Conservation (phyloP, 1,140 invertebrate species). For the Meteorus sp. region DNA sequence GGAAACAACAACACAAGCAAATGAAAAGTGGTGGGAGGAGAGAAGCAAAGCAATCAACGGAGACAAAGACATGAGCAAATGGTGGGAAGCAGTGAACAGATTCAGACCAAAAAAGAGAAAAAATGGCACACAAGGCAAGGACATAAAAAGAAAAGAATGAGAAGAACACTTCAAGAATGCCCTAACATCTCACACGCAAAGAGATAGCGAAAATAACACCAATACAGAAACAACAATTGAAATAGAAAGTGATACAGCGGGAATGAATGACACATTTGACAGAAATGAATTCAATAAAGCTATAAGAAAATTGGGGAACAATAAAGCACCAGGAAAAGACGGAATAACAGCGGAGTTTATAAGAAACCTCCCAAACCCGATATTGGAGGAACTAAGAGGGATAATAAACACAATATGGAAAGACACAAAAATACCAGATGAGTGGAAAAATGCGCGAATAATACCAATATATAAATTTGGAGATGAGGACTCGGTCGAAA, state of each 20-base stretch:
- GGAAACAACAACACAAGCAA: background rate
- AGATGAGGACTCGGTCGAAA: background rate
- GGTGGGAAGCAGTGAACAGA: background rate
- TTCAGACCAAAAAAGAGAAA: background rate
- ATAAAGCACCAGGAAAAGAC: background rate
- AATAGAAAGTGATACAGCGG: background rate
- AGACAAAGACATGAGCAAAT: background rate
- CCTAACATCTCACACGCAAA: background rate
- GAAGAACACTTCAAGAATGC: background rate
- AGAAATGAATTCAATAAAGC: background rate
- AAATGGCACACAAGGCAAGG: background rate
- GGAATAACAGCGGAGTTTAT: background rate
- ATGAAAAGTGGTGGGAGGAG: background rate
- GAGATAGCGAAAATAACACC: background rate
- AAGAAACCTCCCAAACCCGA: background rate
- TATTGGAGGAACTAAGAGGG: background rate
- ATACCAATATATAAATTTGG: background rate
- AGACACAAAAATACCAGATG: background rate
- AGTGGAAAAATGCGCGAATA: background rate
- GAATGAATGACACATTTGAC: background rate
- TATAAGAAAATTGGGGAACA: background rate
- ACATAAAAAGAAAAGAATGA: background rate
- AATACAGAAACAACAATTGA: background rate
- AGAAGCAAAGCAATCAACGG: background rate
- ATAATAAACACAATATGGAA: background rate